These are phyloP conservation scores for Microplitis deprimator DNA, from an alignment of 2,888 invertebrate species.

Conservation along the genomic window DNA sequence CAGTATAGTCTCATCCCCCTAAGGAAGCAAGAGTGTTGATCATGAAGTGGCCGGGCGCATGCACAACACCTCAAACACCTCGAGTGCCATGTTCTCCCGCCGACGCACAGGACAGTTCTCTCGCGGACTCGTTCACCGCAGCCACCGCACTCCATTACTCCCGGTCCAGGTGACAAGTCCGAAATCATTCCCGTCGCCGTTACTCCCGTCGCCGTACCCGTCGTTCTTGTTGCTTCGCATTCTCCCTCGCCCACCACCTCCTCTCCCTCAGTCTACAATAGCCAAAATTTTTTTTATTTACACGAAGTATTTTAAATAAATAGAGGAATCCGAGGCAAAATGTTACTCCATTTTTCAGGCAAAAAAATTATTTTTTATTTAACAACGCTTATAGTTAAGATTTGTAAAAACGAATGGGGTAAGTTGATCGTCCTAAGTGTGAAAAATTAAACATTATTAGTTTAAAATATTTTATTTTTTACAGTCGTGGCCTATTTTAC, in stretches of 20 bases:
- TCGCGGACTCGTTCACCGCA: conserved; percentile 68
- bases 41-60: conserved; percentile 90
- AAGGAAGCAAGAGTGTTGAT: conserved; percentile 94
- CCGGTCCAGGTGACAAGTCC: conserved; percentile 89
- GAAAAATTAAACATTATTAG: too few relatives aligned
- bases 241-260: conserved; percentile 60
- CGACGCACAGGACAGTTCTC: conserved; percentile 75
- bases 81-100: conserved; percentile 93
- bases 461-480: too few relatives aligned
- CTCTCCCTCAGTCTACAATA: conserved; percentile 64
- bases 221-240: conserved; percentile 59
- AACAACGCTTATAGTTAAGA: too few relatives aligned
- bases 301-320: conserved; percentile 4
- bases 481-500: too few relatives aligned
- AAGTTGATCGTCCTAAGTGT: too few relatives aligned
- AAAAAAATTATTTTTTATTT: not conserved
- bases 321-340: not conserved
- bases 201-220: conserved; percentile 49
- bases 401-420: too few relatives aligned
- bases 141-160: conserved; percentile 76
- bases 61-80: conserved; percentile 93
- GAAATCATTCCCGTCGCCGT: conserved; percentile 61
- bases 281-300: not conserved
- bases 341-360: not conserved
- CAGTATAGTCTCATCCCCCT: conserved; percentile 93